Evolutionary conservation across 2,888 invertebrate species (phyloP).

Genomic region (Camptogramma bilineatum): DNA sequence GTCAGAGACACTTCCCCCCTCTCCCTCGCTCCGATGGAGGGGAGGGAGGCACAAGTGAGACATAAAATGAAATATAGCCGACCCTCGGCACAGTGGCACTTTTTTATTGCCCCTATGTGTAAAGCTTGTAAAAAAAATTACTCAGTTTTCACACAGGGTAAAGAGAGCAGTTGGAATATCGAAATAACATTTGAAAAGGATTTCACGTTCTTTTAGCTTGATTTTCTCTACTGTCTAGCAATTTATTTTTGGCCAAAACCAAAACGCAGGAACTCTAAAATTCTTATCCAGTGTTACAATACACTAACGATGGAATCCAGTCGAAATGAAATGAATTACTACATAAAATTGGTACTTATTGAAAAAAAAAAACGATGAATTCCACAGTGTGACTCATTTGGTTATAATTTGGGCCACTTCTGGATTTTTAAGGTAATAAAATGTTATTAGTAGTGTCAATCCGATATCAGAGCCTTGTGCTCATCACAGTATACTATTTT

Average conservation of each 20-base stretch:
- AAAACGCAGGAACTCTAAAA: no score
- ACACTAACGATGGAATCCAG: no score
- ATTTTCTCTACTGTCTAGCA: neutral
- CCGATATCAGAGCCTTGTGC: no score
- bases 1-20: slow-evolving; percentile 62
- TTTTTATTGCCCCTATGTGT: slow-evolving; percentile 80
- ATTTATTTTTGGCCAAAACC: no score
- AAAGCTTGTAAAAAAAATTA: slow-evolving; percentile 80
- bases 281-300: no score
- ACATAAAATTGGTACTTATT: no score
- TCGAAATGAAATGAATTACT: no score
- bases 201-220: neutral
- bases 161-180: slow-evolving; percentile 8
- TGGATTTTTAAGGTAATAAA: no score
- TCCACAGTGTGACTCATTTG: no score
- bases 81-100: slow-evolving; percentile 64
- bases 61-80: slow-evolving; percentile 76
- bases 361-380: no score
- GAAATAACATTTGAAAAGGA: neutral
- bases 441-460: no score
- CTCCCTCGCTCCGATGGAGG: slow-evolving; percentile 47
- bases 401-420: no score
- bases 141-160: slow-evolving; percentile 29
- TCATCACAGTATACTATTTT: neutral
- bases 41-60: slow-evolving; percentile 54